Base-by-base conservation (phyloP, 2,888 invertebrate genomes). In the Erebia palarica region DNA sequence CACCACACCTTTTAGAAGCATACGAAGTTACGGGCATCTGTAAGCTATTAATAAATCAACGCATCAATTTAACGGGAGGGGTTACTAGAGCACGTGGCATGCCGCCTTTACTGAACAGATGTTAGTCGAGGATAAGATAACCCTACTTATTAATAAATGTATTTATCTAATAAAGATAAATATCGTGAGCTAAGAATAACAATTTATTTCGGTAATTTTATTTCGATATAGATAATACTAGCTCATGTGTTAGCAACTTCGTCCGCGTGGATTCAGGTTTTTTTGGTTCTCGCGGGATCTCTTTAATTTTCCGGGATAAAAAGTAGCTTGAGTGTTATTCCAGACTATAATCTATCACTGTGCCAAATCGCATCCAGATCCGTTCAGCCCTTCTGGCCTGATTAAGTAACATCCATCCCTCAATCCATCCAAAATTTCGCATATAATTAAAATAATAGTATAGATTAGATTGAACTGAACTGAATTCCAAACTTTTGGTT, bases 31-130 rank as follows among this genome's bases (percentile, higher is more conserved):
- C 21, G 49, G 16, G 47, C 61, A 61, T 61, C 61, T 63, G 63
- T 49, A 11, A 63, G 8, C 47, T 14, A 63, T 63, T 63, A 18
- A 63, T 63, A 63, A 49, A 63, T 63, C 63, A 63, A 49, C 63
- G 44, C 49, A 63, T 63, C 63, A 63, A 61, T 16, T 49, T 18
- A 5, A 18, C 14, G 0, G 1, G 14, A 21, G 18, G 21, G 63
- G 49, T 63, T 1, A 47, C 5, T 4, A 14, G 14, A 27, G 63
- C 63, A 21, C 49, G 49, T 63, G 63, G 49, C 14, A 47, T 13
- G 14, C 61, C 63, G 13, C 21, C 49, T 42, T 44, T 60, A 60
- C 60, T 16, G 14, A 63, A 47, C 63, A 63, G 63, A 63, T 63
- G 63, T 63, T 44, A 5, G 18, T 49, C 14, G 14, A 63, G 14